Conservation (phyloP, 1,140 invertebrate genomes). For the Linepithema humile region DNA sequence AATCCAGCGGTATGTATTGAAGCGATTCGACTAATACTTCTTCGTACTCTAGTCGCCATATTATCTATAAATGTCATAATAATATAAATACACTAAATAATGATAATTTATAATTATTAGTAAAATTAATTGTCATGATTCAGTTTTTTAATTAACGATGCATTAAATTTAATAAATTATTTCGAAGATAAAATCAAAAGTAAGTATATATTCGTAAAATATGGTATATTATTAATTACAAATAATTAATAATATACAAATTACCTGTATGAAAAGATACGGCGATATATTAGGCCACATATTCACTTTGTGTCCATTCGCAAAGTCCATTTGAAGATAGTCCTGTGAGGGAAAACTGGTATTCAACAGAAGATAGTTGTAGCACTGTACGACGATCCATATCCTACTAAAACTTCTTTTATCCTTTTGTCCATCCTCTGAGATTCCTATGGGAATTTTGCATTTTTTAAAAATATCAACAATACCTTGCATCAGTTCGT, state of each 20-base stretch:
- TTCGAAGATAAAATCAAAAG: too few relatives aligned
- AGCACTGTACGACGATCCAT: conserved; percentile 62
- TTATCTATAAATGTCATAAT: too few relatives aligned
- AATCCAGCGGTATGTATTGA: conserved; percentile 76
- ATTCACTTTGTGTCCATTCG: conserved; percentile 75
- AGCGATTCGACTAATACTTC: conserved; percentile 75
- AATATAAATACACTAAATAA: not conserved
- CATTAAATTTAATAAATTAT: too few relatives aligned
- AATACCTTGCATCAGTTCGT: conserved; percentile 68
- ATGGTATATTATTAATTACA: too few relatives aligned
- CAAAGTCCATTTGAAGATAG: conserved; percentile 68
- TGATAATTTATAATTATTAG: not conserved
- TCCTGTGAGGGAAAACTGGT: conserved; percentile 77
- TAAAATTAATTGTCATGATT: not conserved
- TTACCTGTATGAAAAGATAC: conserved; percentile 77
- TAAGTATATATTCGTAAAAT: too few relatives aligned
- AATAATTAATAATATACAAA: conserved; percentile 12
- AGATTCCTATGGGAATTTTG: too few relatives aligned
- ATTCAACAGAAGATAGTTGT: conserved; percentile 78
- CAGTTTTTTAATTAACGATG: too few relatives aligned
- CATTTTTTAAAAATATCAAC: conserved; percentile 53
- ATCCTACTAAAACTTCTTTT: not conserved
- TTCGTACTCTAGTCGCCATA: conserved; percentile 77
- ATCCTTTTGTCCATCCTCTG: conserved; percentile 28
- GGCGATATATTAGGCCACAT: conserved; percentile 79